phyloP scores from a whole-genome alignment of 2,113 vertebrate species.

The Xenopus tropicalis region UCB_Xtro_10.0 CM004447.2:145023501-145024000 shows the following conservation, averaged over 20 bases:
- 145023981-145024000: too few species aligned
- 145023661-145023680: constrained; percentile 8
- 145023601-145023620: constrained; percentile 31
- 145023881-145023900: background rate
- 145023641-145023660: constrained; percentile 12
- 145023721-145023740: constrained; percentile 12
- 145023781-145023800: background rate
- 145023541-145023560: background rate
- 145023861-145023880: background rate
- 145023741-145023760: constrained; percentile 7
- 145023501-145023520: constrained; percentile 16
- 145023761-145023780: constrained; percentile 10
- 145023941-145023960: too few species aligned
- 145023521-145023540: constrained; percentile 3
- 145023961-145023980: too few species aligned
- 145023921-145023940: background rate
- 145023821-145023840: background rate
- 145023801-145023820: background rate
- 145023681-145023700: constrained; percentile 20
- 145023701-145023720: constrained; percentile 20
- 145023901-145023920: background rate
- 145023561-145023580: constrained; percentile 3
- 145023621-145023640: constrained; percentile 17
- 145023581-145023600: background rate
- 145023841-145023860: background rate